Evolutionary conservation across 2,113 vertebrate species (phyloP).

Genomic region (Hypocryptadius cinnamomeus): DNA sequence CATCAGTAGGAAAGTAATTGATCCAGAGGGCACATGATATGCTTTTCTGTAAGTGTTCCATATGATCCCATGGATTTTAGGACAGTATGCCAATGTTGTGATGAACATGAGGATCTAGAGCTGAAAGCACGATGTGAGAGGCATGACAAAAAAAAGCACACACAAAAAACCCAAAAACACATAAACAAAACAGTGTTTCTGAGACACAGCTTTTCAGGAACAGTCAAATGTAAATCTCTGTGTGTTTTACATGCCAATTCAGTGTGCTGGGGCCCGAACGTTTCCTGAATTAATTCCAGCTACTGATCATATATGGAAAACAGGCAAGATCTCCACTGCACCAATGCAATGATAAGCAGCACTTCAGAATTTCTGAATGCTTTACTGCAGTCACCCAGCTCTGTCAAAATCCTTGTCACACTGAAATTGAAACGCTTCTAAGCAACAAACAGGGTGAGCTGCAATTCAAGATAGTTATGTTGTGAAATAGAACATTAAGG

Average conservation of each 20-base stretch:
- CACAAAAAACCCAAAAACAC: background rate
- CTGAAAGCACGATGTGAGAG: background rate
- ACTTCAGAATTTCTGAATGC: background rate
- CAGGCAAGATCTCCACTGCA: background rate
- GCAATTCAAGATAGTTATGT: background rate
- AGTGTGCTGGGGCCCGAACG: background rate
- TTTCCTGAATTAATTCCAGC: background rate
- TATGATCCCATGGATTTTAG: background rate
- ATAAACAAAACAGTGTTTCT: background rate
- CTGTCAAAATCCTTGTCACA: background rate
- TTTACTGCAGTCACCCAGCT: background rate
- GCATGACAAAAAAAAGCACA: fast-evolving
- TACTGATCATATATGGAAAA: background rate
- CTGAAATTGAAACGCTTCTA: background rate
- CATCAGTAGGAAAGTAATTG: background rate
- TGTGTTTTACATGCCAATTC: background rate
- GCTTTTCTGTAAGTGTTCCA: background rate
- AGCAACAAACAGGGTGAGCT: background rate
- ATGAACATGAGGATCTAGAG: background rate
- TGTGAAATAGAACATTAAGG: background rate
- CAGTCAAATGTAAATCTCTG: background rate
- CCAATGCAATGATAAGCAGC: background rate
- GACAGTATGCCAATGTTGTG: background rate
- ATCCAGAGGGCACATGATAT: fast-evolving
- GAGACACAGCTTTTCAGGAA: background rate